Evolutionary conservation across 2,113 vertebrate genomes (phyloP).

Genomic region (Aythya baeri): DNA sequence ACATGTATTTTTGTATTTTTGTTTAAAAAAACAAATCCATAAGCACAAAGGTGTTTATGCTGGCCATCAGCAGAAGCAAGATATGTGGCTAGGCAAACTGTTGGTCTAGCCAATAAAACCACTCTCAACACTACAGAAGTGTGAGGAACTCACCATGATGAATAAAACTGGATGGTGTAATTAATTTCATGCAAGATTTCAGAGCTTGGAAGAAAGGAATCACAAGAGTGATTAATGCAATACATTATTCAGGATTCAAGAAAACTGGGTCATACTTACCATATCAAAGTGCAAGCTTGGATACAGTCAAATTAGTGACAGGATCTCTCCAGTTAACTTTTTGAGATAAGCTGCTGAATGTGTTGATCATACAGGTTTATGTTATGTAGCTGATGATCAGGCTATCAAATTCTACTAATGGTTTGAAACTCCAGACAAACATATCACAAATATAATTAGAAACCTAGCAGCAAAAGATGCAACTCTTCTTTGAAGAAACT

Average conservation of each 20-base stretch:
- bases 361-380: background rate
- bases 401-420: background rate
- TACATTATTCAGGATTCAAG: background rate
- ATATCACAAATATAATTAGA: background rate
- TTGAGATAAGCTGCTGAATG: background rate
- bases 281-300: background rate
- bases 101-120: background rate
- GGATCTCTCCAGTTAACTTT: conserved; percentile 10
- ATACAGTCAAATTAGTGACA: background rate
- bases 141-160: background rate
- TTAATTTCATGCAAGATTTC: background rate
- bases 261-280: background rate
- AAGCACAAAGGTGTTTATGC: background rate
- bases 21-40: background rate
- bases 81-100: background rate
- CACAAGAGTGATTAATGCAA: background rate
- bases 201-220: background rate
- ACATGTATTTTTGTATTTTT: background rate
- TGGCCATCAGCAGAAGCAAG: background rate
- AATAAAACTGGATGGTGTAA: background rate
- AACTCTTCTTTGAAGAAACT: background rate
- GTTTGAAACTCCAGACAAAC: background rate
- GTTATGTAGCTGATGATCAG: background rate
- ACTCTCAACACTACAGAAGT: background rate
- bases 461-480: background rate